Evolutionary conservation across 2,888 invertebrate genomes (phyloP), one percentile per base, ranked within the genome.

Genomic region (Eutolmus rufibarbis): DNA sequence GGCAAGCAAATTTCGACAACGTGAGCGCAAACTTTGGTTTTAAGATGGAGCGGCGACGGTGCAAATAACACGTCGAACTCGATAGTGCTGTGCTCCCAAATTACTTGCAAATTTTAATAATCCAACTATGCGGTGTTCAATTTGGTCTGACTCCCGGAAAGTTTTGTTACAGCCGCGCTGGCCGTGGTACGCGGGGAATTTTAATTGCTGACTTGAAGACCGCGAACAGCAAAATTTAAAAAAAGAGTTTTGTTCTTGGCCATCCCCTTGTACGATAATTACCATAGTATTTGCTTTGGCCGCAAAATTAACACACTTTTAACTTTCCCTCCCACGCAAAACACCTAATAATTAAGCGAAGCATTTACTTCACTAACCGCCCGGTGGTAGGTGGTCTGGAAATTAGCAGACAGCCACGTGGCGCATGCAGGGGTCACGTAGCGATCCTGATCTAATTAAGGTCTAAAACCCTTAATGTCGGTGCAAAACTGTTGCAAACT

Each of bases 61-160:
- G 31, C 79, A 79, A 51, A 79, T 79, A 79, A 79, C 16, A 51
- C 56, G 14, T 34, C 14, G 78, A 79, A 79, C 23, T 9, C 56
- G 56, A 56, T 79, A 79, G 51, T 31, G 79, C 31, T 79, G 31
- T 46, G 16, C 43, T 16, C 43, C 79, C 56, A 79, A 79, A 79
- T 79, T 51, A 51, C 79, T 79, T 46, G 46, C 51, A 51, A 79
- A 79, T 56, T 79, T 79, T 79, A 79, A 79, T 79, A 79, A 79
- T 79, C 79, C 28, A 79, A 79, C 79, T 34, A n/a, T n/a, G 79
- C 79, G 51, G 79, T 51, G 79, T 51, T 79, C 79, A 79, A 79
- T 79, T 79, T 31, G 51, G 79, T 79, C 51, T 51, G 51, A 51
- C 79, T 79, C 31, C 16, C 46, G 66, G 31, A 79, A 79, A 79